phyloP scores from a whole-genome alignment of 2,113 vertebrate species.

The Salvelinus alpinus region DNA sequence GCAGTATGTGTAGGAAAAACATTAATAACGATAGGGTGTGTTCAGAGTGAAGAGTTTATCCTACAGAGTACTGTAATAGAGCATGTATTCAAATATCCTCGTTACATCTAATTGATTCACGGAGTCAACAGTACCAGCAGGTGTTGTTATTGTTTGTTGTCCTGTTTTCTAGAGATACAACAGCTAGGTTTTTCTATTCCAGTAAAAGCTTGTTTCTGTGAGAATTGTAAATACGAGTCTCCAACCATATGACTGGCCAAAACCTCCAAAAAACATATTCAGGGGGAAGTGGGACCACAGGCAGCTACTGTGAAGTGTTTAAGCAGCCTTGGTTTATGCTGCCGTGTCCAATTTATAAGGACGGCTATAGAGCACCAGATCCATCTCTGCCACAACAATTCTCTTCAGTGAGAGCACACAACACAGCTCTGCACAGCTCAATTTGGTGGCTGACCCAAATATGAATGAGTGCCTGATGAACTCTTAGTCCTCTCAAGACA shows the following conservation, averaged over 20 bases:
- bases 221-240: background rate
- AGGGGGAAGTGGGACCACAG: slow-evolving; percentile 44
- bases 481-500: background rate
- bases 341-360: slow-evolving; percentile 54
- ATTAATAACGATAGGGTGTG: too few relatives aligned
- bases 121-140: too few relatives aligned
- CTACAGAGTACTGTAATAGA: too few relatives aligned
- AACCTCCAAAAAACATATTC: slow-evolving; percentile 52
- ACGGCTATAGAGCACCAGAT: slow-evolving; percentile 48
- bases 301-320: slow-evolving; percentile 47
- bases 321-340: slow-evolving; percentile 51
- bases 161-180: too few relatives aligned
- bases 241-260: background rate
- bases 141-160: too few relatives aligned
- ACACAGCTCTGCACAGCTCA: background rate
- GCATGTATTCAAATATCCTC: too few relatives aligned
- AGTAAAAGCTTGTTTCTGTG: background rate
- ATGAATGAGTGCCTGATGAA: background rate
- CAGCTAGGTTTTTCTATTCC: too few relatives aligned
- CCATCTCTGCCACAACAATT: slow-evolving; percentile 53
- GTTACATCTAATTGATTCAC: too few relatives aligned
- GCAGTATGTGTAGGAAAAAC: too few relatives aligned
- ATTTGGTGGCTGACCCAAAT: background rate
- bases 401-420: slow-evolving; percentile 41
- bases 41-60: too few relatives aligned